These are phyloP conservation scores for Fabriciana adippe DNA, from an alignment of 2,888 invertebrate genomes.

Conservation along the genomic window DNA sequence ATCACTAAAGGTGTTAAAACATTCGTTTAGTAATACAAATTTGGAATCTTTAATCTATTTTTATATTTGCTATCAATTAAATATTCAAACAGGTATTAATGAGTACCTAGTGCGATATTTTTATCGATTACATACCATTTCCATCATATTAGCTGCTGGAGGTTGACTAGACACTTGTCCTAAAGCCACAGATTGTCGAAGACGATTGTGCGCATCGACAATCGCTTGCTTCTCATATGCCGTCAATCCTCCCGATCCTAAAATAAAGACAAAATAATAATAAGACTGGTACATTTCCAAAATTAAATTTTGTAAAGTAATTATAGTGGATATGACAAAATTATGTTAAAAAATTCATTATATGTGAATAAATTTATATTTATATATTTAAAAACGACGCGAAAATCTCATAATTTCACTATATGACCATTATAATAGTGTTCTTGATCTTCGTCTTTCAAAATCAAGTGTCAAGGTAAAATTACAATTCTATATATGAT, in stretches of 20 bases:
- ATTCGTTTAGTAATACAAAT: constrained; percentile 14
- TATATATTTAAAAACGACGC: constrained; percentile 25
- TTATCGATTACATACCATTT: constrained; percentile 84
- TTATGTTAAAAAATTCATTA: constrained; percentile 18
- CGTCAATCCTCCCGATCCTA: constrained; percentile 86
- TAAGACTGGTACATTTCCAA: background rate
- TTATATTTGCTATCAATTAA: constrained; percentile 23
- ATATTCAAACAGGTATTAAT: constrained; percentile 28
- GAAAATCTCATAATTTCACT: constrained; percentile 17
- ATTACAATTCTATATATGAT: constrained; percentile 48
- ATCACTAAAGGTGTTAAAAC: constrained; percentile 5
- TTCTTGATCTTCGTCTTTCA: constrained; percentile 36
- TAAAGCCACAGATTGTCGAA: constrained; percentile 89
- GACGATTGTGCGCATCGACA: constrained; percentile 90
- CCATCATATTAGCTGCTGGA: constrained; percentile 92
- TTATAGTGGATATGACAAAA: background rate
- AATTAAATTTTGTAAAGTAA: background rate
- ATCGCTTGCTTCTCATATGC: constrained; percentile 88
- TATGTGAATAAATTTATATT: constrained; percentile 22
- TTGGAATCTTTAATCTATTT: constrained; percentile 21
- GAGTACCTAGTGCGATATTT: constrained; percentile 24
- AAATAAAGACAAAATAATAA: constrained; percentile 45
- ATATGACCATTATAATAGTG: constrained; percentile 20
- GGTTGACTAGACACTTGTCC: constrained; percentile 89
- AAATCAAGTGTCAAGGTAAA: constrained; percentile 52